These are phyloP conservation scores for Sternarchorhynchus goeldii DNA, from an alignment of 2,797 vertebrate species.

Conservation along the genomic window DNA sequence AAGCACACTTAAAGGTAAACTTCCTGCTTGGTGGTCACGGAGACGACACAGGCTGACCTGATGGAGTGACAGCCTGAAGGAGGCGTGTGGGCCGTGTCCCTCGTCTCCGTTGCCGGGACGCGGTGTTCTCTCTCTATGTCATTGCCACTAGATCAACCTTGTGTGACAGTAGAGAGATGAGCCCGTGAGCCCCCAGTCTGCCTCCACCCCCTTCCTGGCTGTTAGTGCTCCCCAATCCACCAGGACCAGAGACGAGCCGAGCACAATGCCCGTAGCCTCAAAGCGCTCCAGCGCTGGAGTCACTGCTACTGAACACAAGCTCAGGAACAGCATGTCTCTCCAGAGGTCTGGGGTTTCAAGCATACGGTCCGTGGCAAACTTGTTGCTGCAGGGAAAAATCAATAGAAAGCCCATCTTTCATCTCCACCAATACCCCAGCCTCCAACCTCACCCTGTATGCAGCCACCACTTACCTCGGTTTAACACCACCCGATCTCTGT, in stretches of 20 bases:
- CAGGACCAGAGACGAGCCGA: constrained; percentile 43
- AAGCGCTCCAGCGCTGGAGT: constrained; percentile 30
- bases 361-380: constrained; percentile 15
- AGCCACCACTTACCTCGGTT: constrained; percentile 3
- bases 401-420: background rate
- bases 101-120: constrained; percentile 54
- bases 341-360: constrained; percentile 30
- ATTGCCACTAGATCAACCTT: constrained; percentile 51
- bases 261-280: constrained; percentile 33
- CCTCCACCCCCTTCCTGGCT: background rate
- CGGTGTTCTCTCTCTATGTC: constrained; percentile 53
- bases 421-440: background rate
- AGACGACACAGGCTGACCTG: constrained; percentile 39
- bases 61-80: constrained; percentile 48
- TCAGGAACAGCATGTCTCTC: constrained; percentile 23
- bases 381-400: constrained; percentile 41
- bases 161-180: constrained; percentile 60
- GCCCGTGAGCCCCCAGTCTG: constrained; percentile 48
- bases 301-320: constrained; percentile 41
- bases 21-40: constrained; percentile 37
- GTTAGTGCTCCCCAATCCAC: constrained; percentile 41
- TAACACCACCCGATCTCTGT: constrained; percentile 18
- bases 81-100: constrained; percentile 51
- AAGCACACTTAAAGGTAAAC: constrained; percentile 46
- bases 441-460: background rate